Evolutionary conservation across 2,113 vertebrate species (phyloP).

Genomic region (Capra hircus): DNA sequence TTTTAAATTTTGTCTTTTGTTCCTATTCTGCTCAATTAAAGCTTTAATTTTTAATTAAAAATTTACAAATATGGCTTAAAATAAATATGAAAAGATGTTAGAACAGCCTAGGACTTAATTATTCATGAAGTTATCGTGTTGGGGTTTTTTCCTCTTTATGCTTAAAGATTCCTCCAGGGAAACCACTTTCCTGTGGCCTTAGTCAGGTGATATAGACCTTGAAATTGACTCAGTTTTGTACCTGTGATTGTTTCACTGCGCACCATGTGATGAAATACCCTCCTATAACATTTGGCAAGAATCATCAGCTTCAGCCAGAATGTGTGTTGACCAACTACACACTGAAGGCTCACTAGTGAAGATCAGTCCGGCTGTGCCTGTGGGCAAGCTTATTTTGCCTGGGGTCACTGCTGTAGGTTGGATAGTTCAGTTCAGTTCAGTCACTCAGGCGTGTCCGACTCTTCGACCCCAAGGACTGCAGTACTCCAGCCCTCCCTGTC

Average conservation of each 20-base stretch:
- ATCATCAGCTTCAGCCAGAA: not conserved
- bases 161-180: not conserved
- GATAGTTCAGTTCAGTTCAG: not conserved
- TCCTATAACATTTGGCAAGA: not conserved
- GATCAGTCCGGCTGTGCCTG: not conserved
- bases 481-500: not conserved
- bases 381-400: not conserved
- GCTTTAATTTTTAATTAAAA: not conserved
- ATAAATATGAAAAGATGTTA: not conserved
- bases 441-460: not conserved
- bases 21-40: not conserved
- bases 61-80: not conserved
- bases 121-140: not conserved
- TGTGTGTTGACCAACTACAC: fast-evolving
- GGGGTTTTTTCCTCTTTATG: not conserved
- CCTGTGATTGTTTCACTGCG: not conserved
- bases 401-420: not conserved
- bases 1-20: not conserved
- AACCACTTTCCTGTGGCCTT: not conserved
- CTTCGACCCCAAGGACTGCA: not conserved
- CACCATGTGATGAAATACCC: not conserved
- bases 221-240: not conserved
- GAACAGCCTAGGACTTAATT: not conserved
- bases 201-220: not conserved
- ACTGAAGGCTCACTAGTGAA: not conserved